Evolutionary conservation across 2,888 invertebrate genomes (phyloP), one percentile per base, ranked within the genome.

Genomic region (Netelia melanura): DNA sequence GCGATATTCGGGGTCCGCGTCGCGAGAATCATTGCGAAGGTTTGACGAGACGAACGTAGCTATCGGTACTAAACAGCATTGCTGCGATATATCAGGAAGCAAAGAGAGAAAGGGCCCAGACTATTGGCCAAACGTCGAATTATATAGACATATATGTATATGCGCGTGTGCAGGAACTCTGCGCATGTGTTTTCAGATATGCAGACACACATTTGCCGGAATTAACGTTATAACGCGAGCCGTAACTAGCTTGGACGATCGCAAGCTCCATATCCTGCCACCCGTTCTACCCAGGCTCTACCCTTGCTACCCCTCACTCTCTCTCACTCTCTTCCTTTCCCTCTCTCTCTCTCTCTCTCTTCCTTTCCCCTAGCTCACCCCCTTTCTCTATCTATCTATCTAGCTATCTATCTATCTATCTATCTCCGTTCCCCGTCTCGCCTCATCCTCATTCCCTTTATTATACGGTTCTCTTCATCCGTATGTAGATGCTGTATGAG

Each of bases 401-500:
- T 17, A 74, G 52, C 48, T 21, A 9, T 30, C 44, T 80, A 21
- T 21, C 25, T 44, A n/a, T 81, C 71, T 56, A 58, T 3, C 21
- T 48, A 23, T 78, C 79, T 75, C 68, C 17, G 17, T 64, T 44
- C 48, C 44, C 52, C 17, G 80, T 52, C 75, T 58, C 65, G 72
- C 67, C 58, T 58, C 77, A 44, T 56, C 25, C 71, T 54, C 71
- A n/a, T 82, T 84, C 87, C 90, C 92, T 91, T 91, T 91, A 92
- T 91, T 90, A 91, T 91, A 90, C 89, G 88, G 88, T 88, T 90
- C 72, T 74, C 74, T 74, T 44, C 21, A 90, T 90, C 83, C 82
- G 89, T 90, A 90, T 91, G 91, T 91, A 91, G 91, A 92, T 92
- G 88, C 88, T 90, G 90, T 89, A 91, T 85, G 90, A 91, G 92